Base-by-base conservation (phyloP, 2,113 vertebrate species). In the Tachycineta bicolor region DNA sequence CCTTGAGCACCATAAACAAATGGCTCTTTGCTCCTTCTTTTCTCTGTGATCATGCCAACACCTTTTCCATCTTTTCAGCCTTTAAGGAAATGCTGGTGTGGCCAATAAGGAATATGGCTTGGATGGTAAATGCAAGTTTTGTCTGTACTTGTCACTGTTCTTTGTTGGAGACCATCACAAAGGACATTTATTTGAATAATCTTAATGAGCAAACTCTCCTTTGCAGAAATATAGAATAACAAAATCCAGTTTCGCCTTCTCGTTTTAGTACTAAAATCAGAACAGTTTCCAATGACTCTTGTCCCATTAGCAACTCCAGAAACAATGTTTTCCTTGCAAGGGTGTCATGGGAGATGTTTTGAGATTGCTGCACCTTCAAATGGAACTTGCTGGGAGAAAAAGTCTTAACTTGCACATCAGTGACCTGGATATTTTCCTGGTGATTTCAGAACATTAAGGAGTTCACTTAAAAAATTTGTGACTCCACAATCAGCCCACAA, bases 361-460 rank as follows among this genome's bases (percentile, higher is more conserved):
- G 76, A 95, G 89, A 60, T 85, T 65, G 71, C 31, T 96, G 52
- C 80, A 68, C 49, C 64, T 96, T 94, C 87, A 96, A 97, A 92
- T 87, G 41, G 83, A 82, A 82, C 26, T 78, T 47, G 59, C 65
- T 87, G 86, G 67, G 83, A 83, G 53, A 77, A 69, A 70, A 63
- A 41, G 24, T 89, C 56, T 86, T 79, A 80, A 83, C 56, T 97
- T 90, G 73, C 79, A 90, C 84, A 70, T 96, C 83, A 33, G 46
- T 92, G 94, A 90, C 89, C 87, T 96, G 83, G 92, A 43, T 89
- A 41, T 77, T 80, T 78, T 97, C 96, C 69, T 83, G 87, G 67
- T 86, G 67, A 89, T 60, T 82, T 80, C 58, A 92, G 85, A 94
- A 64, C 43, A 83, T 69, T 41, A 65, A 86, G 81, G 53, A 80